Percentiles rank a stretch among this genome's conserved stretches.
These are phyloP conservation scores for Mixornis gularis DNA, from an alignment of 2,113 vertebrate species.

Conservation along the genomic window DNA sequence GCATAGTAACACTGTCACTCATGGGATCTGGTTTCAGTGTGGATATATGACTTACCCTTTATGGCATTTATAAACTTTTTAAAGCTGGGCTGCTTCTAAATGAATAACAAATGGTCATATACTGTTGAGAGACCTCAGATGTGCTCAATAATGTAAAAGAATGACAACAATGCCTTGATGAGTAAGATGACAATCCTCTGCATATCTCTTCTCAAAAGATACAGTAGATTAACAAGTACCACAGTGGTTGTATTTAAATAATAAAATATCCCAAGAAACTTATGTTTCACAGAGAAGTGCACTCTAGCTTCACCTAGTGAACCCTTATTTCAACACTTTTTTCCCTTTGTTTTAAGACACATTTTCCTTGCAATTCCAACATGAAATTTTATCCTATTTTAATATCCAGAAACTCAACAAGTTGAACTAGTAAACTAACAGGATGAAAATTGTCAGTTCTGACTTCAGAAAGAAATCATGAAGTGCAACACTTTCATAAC, in stretches of 20 bases:
- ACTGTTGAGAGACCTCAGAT: not conserved
- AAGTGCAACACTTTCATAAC: not conserved
- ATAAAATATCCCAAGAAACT: not conserved
- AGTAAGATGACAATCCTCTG: not conserved
- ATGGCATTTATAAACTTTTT: slow-evolving; percentile 2
- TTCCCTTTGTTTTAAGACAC: not conserved
- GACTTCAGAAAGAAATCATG: not conserved
- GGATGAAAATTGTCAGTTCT: not conserved
- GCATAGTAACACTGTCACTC: not conserved
- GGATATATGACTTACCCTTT: not conserved
- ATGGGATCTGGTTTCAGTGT: not conserved
- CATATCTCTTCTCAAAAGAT: not conserved
- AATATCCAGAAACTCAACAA: not conserved
- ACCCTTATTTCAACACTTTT: not conserved
- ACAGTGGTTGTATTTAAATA: not conserved
- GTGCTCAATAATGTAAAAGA: not conserved
- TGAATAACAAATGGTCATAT: not conserved
- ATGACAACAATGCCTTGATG: not conserved
- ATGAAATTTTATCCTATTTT: not conserved
- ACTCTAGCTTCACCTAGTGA: not conserved
- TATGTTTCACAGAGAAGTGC: not conserved
- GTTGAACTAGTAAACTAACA: not conserved
- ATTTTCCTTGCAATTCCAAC: not conserved
- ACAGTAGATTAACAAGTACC: not conserved
- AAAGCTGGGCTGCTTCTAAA: slow-evolving; percentile 1